A percentile compares a stretch with the other conserved stretches of the same genome.
phyloP scores from a whole-genome alignment of 2,888 invertebrate genomes.

The Calephelis perditalis region DNA sequence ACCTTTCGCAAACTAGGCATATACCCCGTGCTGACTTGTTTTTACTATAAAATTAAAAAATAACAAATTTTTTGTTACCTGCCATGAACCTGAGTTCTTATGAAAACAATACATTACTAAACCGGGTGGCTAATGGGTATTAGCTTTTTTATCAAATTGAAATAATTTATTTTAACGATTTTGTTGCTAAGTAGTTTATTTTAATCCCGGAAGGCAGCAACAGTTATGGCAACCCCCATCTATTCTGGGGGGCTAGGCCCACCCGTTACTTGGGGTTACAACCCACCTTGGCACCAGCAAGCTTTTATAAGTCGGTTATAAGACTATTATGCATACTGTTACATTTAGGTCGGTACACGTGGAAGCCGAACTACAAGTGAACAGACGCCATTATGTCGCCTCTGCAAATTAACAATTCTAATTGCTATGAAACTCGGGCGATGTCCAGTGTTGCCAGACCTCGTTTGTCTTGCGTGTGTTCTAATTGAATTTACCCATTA shows the following conservation, averaged over 20 bases:
- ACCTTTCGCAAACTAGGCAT: no score
- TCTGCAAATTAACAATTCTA: slow-evolving; percentile 28
- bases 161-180: no score
- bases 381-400: slow-evolving; percentile 22
- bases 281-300: background rate
- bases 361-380: background rate
- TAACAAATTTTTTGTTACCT: no score
- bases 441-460: background rate
- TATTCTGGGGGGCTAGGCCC: background rate
- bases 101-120: no score
- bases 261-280: background rate
- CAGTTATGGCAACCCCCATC: background rate
- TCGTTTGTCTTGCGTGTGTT: background rate
- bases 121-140: no score
- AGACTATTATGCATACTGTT: background rate
- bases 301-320: background rate
- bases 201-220: no score
- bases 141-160: no score
- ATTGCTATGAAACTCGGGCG: slow-evolving; percentile 24
- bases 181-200: background rate
- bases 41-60: no score
- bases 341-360: background rate
- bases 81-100: no score
- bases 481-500: background rate
- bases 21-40: no score